Conservation (phyloP, 2,888 invertebrate genomes). For the Andrena marginata region DNA sequence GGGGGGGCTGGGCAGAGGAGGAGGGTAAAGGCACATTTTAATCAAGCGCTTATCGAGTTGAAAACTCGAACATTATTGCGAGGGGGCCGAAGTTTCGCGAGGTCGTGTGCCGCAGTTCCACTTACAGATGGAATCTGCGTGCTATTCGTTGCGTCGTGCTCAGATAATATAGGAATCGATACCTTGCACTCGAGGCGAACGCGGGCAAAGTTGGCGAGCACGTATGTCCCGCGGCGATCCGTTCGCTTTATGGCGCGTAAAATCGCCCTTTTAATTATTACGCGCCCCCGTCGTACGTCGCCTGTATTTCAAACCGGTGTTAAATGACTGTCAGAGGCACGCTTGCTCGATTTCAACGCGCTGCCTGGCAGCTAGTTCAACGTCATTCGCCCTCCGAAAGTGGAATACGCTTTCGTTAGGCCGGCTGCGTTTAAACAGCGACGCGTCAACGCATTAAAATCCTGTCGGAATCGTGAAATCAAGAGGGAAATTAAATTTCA, state of each 20-base stretch:
- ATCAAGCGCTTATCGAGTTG: slow-evolving; percentile 80
- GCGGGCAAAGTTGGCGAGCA: slow-evolving; percentile 25
- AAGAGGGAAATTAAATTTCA: slow-evolving; percentile 9
- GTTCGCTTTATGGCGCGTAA: slow-evolving; percentile 30
- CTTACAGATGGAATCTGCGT: slow-evolving; percentile 55
- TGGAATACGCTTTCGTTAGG: slow-evolving; percentile 17
- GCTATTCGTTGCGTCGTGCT: slow-evolving; percentile 24
- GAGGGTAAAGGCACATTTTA: slow-evolving; percentile 73
- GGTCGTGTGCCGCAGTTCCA: slow-evolving; percentile 43
- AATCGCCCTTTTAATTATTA: slow-evolving; percentile 44
- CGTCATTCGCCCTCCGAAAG: slow-evolving; percentile 28
- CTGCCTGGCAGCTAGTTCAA: slow-evolving; percentile 11
- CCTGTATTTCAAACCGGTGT: slow-evolving; percentile 28
- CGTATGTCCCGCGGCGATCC: slow-evolving; percentile 28
- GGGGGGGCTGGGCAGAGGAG: background rate
- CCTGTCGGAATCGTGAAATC: slow-evolving; percentile 15
- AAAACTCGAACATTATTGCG: slow-evolving; percentile 79
- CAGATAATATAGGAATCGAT: slow-evolving; percentile 52
- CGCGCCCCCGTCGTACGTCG: slow-evolving; percentile 11
- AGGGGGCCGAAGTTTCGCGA: slow-evolving; percentile 55
- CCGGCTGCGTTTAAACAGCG: slow-evolving; percentile 34
- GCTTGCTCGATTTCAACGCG: slow-evolving; percentile 41
- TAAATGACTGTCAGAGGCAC: slow-evolving; percentile 48
- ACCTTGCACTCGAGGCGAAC: slow-evolving; percentile 21
- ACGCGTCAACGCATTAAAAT: slow-evolving; percentile 19